phyloP scores from a whole-genome alignment of 2,888 invertebrate species.

The Eretmocerus hayati region DNA sequence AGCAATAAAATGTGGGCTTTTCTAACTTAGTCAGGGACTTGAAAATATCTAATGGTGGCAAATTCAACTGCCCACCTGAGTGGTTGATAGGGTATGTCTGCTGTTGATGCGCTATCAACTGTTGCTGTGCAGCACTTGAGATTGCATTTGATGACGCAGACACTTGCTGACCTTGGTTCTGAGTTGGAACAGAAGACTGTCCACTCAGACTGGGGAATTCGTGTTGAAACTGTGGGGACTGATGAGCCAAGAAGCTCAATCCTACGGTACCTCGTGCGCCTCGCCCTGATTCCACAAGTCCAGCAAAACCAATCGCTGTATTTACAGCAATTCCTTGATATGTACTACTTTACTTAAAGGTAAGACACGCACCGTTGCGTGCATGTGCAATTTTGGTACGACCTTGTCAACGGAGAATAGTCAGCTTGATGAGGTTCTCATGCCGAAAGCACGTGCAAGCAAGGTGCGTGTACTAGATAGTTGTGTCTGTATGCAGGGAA shows the following conservation, averaged over 20 bases:
- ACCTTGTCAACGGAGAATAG: too few relatives aligned
- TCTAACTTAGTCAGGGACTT: too few relatives aligned
- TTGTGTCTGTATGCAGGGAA: too few relatives aligned
- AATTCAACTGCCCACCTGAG: slow-evolving; percentile 38
- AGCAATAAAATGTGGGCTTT: too few relatives aligned
- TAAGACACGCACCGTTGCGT: too few relatives aligned
- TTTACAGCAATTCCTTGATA: slow-evolving; percentile 11
- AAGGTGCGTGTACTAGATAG: too few relatives aligned
- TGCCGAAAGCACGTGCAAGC: too few relatives aligned
- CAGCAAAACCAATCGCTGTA: slow-evolving; percentile 49
- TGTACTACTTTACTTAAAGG: too few relatives aligned
- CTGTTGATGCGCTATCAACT: slow-evolving; percentile 45
- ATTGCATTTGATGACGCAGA: slow-evolving; percentile 33
- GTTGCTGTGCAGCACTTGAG: slow-evolving; percentile 32
- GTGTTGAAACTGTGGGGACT: slow-evolving; percentile 88
- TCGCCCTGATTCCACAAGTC: slow-evolving; percentile 59
- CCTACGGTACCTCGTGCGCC: slow-evolving; percentile 45
- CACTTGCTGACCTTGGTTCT: slow-evolving; percentile 31
- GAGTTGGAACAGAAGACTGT: slow-evolving; percentile 36
- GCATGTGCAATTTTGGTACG: too few relatives aligned
- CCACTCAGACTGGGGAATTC: slow-evolving; percentile 80
- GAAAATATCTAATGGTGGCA: slow-evolving; percentile 20
- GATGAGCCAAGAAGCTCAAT: slow-evolving; percentile 53
- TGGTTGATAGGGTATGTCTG: slow-evolving; percentile 44
- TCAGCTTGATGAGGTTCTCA: too few relatives aligned